Base-by-base conservation (phyloP, 2,113 vertebrate species). In the Etheostoma cragini region DNA sequence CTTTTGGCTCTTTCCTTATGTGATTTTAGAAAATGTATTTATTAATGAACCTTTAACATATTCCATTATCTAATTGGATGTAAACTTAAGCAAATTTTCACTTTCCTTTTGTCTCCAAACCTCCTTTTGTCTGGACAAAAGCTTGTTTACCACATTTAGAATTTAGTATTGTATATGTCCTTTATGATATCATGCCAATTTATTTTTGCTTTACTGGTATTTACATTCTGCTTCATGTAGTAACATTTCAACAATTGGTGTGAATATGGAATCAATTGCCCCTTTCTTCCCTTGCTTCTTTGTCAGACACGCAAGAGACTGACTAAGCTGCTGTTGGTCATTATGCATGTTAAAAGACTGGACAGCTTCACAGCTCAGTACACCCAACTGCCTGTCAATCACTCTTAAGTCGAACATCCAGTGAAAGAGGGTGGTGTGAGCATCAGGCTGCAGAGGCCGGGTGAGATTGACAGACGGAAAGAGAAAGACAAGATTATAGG, bases 331-430 rank as follows among this genome's bases (percentile, higher is more conserved):
- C 66, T 63, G 61, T 38, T 72, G 65, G 63, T 79, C 76, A 80
- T 62, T 72, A 76, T 79, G 66, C 57, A 76, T 53, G 61, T 80
- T 80, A 72, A 87, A 68, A 63, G 53, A 46, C 47, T 4, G 8
- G 26, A 76, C 66, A 68, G 72, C 72, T 62, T 83, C 76, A 80
- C 66, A 52, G 65, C 81, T 86, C 80, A 76, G 56, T 76, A 72
- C 56, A 50, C 63, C 67, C 7, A 30, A 57, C 66, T n/a, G 58
- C 49, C 71, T 80, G 85, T 77, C 85, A 80, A 58, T 87, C 85
- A 87, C 61, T 57, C 80, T 69, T 61, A 78, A 79, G 47, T 79
- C 75, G 56, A 72, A 46, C 76, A 76, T 66, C 38, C 66, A 19
- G 61, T 45, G 35, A 52, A 82, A 45, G 79, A 70, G 58, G 84